Percentiles rank a stretch among this genome's conserved stretches.
Conservation (phyloP, 2,113 vertebrate genomes). For the Alectura lathami region DNA sequence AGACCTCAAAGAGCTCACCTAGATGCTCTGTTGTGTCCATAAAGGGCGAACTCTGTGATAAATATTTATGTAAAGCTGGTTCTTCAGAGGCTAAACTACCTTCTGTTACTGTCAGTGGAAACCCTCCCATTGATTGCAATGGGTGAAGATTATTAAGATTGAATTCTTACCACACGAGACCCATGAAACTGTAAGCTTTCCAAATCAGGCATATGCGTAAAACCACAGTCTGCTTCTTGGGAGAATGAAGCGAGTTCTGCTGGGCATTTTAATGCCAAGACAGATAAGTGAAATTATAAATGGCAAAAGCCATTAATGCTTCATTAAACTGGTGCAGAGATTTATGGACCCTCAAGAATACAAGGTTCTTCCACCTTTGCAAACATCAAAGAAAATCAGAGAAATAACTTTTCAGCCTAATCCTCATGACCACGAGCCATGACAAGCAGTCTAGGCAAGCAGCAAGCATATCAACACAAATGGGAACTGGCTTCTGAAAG, state of each 20-base stretch:
- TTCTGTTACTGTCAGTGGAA: background rate
- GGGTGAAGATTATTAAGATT: conserved; percentile 20
- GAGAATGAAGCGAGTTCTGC: conserved; percentile 24
- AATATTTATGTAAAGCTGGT: background rate
- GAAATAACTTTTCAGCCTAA: conserved; percentile 47
- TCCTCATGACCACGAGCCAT: conserved; percentile 14
- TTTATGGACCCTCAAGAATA: conserved; percentile 43
- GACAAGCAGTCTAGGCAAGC: conserved; percentile 11
- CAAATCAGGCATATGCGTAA: conserved; percentile 20
- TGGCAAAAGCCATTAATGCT: background rate
- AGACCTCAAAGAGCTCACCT: background rate
- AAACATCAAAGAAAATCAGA: conserved; percentile 56
- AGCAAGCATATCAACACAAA: conserved; percentile 27
- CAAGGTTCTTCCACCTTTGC: background rate
- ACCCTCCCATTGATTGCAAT: background rate
- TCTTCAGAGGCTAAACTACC: background rate
- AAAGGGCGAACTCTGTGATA: background rate
- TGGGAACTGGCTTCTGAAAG: conserved; percentile 33
- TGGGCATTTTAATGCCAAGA: conserved; percentile 31
- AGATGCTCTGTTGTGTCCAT: background rate
- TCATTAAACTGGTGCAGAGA: conserved; percentile 35
- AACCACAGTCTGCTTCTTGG: conserved; percentile 31
- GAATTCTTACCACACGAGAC: conserved; percentile 1
- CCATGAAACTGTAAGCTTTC: conserved; percentile 26
- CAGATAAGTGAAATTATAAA: conserved; percentile 53